A percentile compares a stretch with the other conserved stretches of the same genome.
These are phyloP conservation scores for Aricia artaxerxes DNA, from an alignment of 2,888 invertebrate genomes.

Conservation along the genomic window DNA sequence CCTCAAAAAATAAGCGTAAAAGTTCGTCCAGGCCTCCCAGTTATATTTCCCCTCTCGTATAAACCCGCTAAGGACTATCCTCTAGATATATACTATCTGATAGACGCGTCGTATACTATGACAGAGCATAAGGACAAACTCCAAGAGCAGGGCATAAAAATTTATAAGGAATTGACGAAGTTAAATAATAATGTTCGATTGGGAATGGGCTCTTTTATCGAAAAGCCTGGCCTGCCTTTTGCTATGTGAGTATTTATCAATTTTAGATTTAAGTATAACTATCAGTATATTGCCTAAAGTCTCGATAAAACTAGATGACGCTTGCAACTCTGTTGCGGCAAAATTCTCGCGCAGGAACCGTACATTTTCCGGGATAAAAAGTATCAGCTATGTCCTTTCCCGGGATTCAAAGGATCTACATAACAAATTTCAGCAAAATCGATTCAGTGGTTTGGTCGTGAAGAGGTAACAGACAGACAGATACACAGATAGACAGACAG, in stretches of 20 bases:
- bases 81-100: conserved; percentile 90
- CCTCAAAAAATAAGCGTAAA: conserved; percentile 78
- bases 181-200: conserved; percentile 84
- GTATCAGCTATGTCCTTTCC: too few relatives aligned
- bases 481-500: too few relatives aligned
- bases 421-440: too few relatives aligned
- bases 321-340: too few relatives aligned
- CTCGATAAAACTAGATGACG: too few relatives aligned
- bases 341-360: too few relatives aligned
- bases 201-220: conserved; percentile 86
- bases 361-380: too few relatives aligned
- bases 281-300: too few relatives aligned
- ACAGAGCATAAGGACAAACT: conserved; percentile 75
- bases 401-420: too few relatives aligned
- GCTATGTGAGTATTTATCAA: conserved; percentile 58
- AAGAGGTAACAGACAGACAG: too few relatives aligned
- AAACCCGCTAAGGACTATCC: conserved; percentile 87
- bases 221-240: conserved; percentile 84
- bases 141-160: conserved; percentile 67
- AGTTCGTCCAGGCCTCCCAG: conserved; percentile 69
- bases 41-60: conserved; percentile 69
- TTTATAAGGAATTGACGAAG: conserved; percentile 71
- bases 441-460: too few relatives aligned
- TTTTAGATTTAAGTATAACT: too few relatives aligned
- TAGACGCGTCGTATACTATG: conserved; percentile 91